Evolutionary conservation across 2,888 invertebrate species (phyloP), one percentile per base, ranked within the genome.

Genomic region (Brenthis daphne): DNA sequence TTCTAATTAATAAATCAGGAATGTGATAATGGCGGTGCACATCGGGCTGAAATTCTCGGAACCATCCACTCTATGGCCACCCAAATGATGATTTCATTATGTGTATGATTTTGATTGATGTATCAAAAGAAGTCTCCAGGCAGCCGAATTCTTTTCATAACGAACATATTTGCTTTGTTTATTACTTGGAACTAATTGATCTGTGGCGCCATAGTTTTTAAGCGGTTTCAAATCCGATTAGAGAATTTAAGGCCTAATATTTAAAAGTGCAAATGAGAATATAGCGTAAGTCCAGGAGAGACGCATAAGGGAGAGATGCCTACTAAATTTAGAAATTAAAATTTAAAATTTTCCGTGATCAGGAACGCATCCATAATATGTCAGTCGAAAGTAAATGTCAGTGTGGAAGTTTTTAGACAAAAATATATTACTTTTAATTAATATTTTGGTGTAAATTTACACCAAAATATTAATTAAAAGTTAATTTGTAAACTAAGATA

Each of bases 41-140:
- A 83, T 85, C 79, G 80, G 78, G 76, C 67, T 75, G 74, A 76
- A 82, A 77, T 92, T 92, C 92, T 86, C 73, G 77, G 92, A 91
- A 91, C 72, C 78, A 79, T 80, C 82, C 85, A 86, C 86, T 90
- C 89, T 90, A 92, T 89, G 92, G 90, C 92, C 92, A 92, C 92
- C 92, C 92, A 91, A 90, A 91, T 92, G 92, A 92, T 92, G 92
- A 90, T 92, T 92, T 92, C 89, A 92, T 92, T 92, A 92, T 91
- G 90, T 84, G 89, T 91, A 92, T 92, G 91, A 92, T 92, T 92
- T 92, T 92, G 92, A 92, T 92, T 92, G 92, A 92, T 92, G 90
- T 82, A 81, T 84, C 88, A 86, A 82, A 92, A 92, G 88, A 92
- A 92, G 87, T 87, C 84, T 80, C 83, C 83, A 82, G 82, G 79